Percentiles rank a stretch among this genome's conserved stretches.
Evolutionary conservation across 2,888 invertebrate species (phyloP).

Genomic region (Venustoraphidia nigricollis): DNA sequence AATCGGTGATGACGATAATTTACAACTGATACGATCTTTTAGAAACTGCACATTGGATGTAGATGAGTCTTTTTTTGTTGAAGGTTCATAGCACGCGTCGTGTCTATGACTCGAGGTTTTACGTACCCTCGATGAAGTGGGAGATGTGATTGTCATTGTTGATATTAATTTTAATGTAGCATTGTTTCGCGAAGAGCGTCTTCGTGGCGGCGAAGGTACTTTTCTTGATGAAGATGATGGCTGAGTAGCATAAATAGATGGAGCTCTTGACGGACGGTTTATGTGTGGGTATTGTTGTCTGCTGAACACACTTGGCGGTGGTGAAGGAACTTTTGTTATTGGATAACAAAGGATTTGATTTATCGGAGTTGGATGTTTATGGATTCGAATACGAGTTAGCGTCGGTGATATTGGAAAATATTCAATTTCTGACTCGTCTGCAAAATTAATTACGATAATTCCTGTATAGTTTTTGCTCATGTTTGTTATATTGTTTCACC

Average conservation of each 20-base stretch:
- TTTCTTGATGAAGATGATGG: conserved; percentile 22
- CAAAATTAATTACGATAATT: conserved; percentile 24
- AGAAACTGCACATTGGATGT: conserved; percentile 42
- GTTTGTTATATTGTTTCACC: no score
- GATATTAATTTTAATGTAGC: conserved; percentile 50
- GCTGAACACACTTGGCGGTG: conserved; percentile 36
- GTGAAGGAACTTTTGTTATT: conserved; percentile 26
- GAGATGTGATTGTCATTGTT: conserved; percentile 28
- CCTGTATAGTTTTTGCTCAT: no score
- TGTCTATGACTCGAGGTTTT: conserved; percentile 24
- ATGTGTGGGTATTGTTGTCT: conserved; percentile 43
- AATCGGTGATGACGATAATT: conserved; percentile 27
- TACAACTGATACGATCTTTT: conserved; percentile 44
- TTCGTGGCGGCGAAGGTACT: conserved; percentile 59
- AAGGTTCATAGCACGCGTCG: conserved; percentile 30
- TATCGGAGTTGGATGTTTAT: conserved; percentile 40
- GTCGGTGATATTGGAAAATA: conserved; percentile 71
- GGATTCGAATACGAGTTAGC: conserved; percentile 63
- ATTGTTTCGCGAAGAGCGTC: conserved; percentile 60
- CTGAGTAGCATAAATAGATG: conserved; percentile 8
- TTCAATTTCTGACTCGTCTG: conserved; percentile 66
- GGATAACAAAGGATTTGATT: conserved; percentile 48
- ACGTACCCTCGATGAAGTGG: conserved; percentile 12
- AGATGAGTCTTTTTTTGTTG: conserved; percentile 16
- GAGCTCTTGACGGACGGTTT: conserved; percentile 29